Evolutionary conservation across 1,140 invertebrate genomes (phyloP).

Genomic region (Muscidifurax raptorellus): DNA sequence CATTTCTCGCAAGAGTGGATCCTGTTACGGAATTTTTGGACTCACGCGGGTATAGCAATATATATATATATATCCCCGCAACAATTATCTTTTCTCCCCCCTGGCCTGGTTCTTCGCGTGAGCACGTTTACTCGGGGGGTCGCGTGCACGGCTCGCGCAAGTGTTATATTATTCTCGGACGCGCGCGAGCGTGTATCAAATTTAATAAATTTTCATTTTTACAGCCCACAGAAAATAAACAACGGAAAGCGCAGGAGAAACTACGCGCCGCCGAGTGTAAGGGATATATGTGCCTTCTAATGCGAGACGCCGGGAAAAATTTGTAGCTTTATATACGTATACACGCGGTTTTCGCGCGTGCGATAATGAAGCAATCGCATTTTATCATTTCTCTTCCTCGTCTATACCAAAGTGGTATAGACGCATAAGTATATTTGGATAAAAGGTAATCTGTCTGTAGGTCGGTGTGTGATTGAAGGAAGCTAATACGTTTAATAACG

Average conservation of each 20-base stretch:
- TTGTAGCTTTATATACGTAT: background rate
- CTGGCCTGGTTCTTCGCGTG: background rate
- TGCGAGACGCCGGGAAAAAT: background rate
- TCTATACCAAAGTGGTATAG: too few species aligned
- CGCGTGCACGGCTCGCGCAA: background rate
- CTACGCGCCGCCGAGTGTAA: background rate
- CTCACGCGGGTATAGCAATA: background rate
- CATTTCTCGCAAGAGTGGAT: background rate
- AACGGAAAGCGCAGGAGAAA: background rate
- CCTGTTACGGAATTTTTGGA: constrained; percentile 21
- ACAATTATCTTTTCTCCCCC: background rate
- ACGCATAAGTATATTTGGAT: too few species aligned
- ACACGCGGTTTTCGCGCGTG: background rate
- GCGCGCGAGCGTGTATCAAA: background rate
- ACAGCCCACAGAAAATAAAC: background rate
- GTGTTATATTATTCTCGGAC: background rate
- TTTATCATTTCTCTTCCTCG: background rate
- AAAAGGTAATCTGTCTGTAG: too few species aligned
- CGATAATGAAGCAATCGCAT: constrained; percentile 5
- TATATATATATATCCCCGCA: background rate
- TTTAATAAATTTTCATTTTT: constrained; percentile 20
- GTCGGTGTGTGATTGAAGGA: too few species aligned
- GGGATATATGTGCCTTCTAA: background rate
- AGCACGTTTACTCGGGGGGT: background rate
- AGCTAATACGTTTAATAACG: too few species aligned